A percentile compares a stretch with the other conserved stretches of the same genome.
Conservation (phyloP, 2,113 vertebrate species). For the Dendropsophus ebraccatus region DNA sequence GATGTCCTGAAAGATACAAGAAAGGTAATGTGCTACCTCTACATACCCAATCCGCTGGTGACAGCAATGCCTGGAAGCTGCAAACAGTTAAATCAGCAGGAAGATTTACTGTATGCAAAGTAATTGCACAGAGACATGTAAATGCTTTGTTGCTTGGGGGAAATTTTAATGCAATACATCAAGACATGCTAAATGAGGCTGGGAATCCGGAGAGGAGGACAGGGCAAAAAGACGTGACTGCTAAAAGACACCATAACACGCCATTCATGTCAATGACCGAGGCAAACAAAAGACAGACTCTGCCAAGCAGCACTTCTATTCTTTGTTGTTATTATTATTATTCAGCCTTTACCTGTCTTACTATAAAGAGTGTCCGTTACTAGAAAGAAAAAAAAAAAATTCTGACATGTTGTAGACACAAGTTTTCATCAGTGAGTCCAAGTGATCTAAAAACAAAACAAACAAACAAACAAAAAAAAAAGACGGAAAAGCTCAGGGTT, state of each 20-base stretch:
- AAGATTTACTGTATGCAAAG: constrained; percentile 16
- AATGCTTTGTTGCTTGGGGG: constrained; percentile 19
- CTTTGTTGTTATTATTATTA: too few relatives aligned
- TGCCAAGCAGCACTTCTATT: too few relatives aligned
- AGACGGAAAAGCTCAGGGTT: too few relatives aligned
- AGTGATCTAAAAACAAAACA: too few relatives aligned
- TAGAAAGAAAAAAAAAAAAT: too few relatives aligned
- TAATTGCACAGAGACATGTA: constrained; percentile 15
- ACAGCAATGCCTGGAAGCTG: neutral
- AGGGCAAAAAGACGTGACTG: neutral
- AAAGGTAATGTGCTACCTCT: neutral
- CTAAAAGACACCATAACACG: neutral
- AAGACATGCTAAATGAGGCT: constrained; percentile 6
- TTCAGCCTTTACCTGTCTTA: too few relatives aligned
- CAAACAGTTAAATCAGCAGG: constrained; percentile 2
- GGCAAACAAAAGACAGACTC: too few relatives aligned
- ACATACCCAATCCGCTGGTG: neutral
- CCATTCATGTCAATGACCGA: neutral
- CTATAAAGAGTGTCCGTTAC: too few relatives aligned
- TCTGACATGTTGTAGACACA: too few relatives aligned
- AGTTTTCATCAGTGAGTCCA: too few relatives aligned
- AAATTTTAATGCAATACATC: constrained; percentile 21
- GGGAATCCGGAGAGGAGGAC: neutral
- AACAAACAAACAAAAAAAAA: too few relatives aligned
- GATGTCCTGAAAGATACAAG: neutral